Base-by-base conservation (phyloP, 2,888 invertebrate species). In the Conops quadrifasciatus region DNA sequence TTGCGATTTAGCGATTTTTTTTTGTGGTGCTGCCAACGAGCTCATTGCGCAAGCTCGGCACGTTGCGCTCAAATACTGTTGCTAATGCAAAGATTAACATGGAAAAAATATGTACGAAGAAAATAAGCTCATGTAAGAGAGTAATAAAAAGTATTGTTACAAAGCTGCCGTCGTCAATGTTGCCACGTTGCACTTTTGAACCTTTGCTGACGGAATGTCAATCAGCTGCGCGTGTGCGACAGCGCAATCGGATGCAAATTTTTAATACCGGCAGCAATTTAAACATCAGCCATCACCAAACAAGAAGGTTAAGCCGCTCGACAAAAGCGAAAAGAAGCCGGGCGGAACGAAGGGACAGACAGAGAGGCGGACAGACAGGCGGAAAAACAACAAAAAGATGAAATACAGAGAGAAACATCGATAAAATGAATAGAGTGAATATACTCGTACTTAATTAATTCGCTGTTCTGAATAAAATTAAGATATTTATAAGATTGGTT, bases 1-100 rank as follows among this genome's bases (percentile, higher is more conserved):
- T 5, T 43, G 19, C 4, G 43, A 4, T 9, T 43, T 2, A 36
- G 28, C 60, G 7, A 16, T n/a, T 47, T 63, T 24, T 21, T 26
- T 3, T 19, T 7, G 36, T 36, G 4, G 36, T 36, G 4, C 9
- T 36, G 36, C 36, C 4, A 36, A 51, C 11, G 43, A 49, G 45
- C 13, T 3, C 51, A 62, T 68, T 68, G 62, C 68, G 68, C 68
- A 68, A 68, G 36, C 60, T 47, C 68, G n/a, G 24, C 28, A 51
- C 68, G 68, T 62, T 68, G 49, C 21, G 15, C 43, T 67, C 36
- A 59, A 51, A 62, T n/a, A n/a, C 47, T 49, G 67, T 59, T 21
- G 47, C 28, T 58, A 30, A 58, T 63, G 36, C 63, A 43, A 21
- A 21, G 47, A 21, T 45, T 28, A 26, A 15, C 58, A 9, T 24